These are phyloP conservation scores for Polylopha cassiicola DNA, from an alignment of 2,888 invertebrate species.

Conservation along the genomic window DNA sequence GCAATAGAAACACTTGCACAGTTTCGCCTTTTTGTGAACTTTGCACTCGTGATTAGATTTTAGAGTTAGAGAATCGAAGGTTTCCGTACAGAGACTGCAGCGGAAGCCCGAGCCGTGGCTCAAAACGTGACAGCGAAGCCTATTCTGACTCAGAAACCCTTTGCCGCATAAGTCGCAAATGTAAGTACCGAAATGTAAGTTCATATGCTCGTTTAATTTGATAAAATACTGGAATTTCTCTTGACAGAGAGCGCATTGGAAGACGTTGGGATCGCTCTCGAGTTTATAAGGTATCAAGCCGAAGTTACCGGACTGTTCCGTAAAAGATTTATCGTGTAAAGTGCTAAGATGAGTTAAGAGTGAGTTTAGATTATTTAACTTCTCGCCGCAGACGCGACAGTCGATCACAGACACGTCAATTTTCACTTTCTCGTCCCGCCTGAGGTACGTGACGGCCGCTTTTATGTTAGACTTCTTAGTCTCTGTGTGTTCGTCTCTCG, in stretches of 20 bases:
- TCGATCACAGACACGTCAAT: slow-evolving; percentile 47
- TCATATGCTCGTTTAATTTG: slow-evolving; percentile 68
- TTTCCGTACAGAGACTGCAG: slow-evolving; percentile 47
- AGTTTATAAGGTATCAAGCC: slow-evolving; percentile 60
- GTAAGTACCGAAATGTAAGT: slow-evolving; percentile 55
- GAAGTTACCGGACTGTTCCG: slow-evolving; percentile 39
- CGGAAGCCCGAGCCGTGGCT: slow-evolving; percentile 50
- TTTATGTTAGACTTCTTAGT: slow-evolving; percentile 44
- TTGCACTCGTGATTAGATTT: slow-evolving; percentile 46
- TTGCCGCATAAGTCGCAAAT: slow-evolving; percentile 65
- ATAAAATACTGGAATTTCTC: slow-evolving; percentile 57
- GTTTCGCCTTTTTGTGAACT: slow-evolving; percentile 46
- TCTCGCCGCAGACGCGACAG: slow-evolving; percentile 43
- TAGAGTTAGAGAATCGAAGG: slow-evolving; percentile 49
- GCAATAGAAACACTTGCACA: slow-evolving; percentile 53
- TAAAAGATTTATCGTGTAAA: slow-evolving; percentile 39
- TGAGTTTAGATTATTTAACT: slow-evolving; percentile 32
- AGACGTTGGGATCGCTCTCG: slow-evolving; percentile 29
- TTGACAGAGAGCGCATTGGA: slow-evolving; percentile 52
- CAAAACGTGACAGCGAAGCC: slow-evolving; percentile 51
- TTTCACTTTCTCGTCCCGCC: slow-evolving; percentile 64
- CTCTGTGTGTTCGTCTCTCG: slow-evolving; percentile 46
- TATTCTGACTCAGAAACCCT: slow-evolving; percentile 54
- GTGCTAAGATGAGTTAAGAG: slow-evolving; percentile 48
- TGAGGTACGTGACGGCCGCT: slow-evolving; percentile 54